Conservation (phyloP, 1,140 invertebrate species). For the Conus betulinus region DNA sequence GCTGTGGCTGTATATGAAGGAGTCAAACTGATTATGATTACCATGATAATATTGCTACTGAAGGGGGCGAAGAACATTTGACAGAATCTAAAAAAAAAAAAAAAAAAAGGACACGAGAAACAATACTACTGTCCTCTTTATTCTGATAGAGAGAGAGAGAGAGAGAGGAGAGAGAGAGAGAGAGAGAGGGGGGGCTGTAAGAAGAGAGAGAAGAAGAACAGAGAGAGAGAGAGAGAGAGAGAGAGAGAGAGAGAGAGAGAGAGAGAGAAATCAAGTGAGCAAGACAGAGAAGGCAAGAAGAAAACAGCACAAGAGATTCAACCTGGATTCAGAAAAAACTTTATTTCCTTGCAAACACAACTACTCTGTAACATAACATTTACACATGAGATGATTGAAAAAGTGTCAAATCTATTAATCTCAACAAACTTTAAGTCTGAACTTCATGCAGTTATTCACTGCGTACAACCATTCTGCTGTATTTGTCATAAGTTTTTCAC, state of each 20-base stretch:
- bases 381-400: background rate
- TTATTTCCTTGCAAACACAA: background rate
- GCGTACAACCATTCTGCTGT: no score
- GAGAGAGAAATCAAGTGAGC: background rate
- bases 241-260: background rate
- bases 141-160: background rate
- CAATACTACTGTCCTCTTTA: no score
- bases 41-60: no score
- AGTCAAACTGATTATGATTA: no score
- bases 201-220: background rate
- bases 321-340: background rate
- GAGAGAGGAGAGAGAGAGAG: slow-evolving; percentile 1
- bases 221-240: background rate
- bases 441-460: no score
- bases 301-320: background rate
- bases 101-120: no score
- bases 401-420: no score
- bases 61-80: no score
- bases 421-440: no score
- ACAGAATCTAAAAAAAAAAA: no score
- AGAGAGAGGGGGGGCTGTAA: background rate
- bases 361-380: background rate
- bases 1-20: no score
- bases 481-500: no score
- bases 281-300: background rate